Evolutionary conservation across 2,797 vertebrate genomes (phyloP), one percentile per base, ranked within the genome.

Genomic region (Erethizon dorsatum): DNA sequence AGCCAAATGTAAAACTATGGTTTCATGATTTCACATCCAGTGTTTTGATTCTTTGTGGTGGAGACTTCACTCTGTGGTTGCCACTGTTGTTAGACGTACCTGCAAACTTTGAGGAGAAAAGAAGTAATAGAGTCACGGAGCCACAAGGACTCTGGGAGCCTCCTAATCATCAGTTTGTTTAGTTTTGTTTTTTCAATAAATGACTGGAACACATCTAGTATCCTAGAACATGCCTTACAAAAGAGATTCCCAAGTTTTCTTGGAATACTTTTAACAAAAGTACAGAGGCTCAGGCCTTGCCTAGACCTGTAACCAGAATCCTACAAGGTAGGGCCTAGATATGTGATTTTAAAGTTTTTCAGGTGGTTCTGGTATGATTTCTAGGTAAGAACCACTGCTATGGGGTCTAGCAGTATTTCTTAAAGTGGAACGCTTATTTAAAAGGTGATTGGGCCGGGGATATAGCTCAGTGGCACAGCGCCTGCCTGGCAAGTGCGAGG

Each of bases 151-250:
- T 84, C 54, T n/a, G 45, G 67, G 37, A 85, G 33, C 79, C 56
- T 91, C 77, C 24, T 73, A 45, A 71, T 83, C 12, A 5, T 69
- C 47, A 71, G 6, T 31, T 12, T 93, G 75, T 33, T 78, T 63
- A 84, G 31, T 91, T 93, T 96, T 77, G 14, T 79, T 96, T 91
- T 52, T 94, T 79, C 59, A 88, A 78, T 79, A 88, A 95, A 17
- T 69, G 10, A 67, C 50, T 83, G 28, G 37, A 89, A 71, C 41
- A 90, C 31, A 75, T 78, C 33, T 50, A 63, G 24, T 92, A 83
- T 78, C 63, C 54, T 94, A 88, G 56, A 97, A 52, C 3, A 57
- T 92, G 41, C 24, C 47, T 41, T 92, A 77, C 52, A 82, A 84
- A 93, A 87, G 33, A 84, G 11, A 3, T 65, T 71, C n/a, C 94